Base-by-base conservation (phyloP, 2,888 invertebrate species). In the Spialia ferax region DNA sequence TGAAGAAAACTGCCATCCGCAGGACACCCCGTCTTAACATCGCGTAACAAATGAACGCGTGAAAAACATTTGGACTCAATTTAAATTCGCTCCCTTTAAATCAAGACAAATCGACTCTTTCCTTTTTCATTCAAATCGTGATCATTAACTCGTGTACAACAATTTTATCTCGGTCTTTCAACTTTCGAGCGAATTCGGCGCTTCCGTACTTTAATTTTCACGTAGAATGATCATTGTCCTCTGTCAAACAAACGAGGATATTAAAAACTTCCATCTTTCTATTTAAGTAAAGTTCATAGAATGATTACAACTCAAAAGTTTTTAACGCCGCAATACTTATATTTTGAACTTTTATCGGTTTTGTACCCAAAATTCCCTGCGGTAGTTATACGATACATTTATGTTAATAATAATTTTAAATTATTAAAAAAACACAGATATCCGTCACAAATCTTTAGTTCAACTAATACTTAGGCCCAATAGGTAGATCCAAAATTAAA, bases 51-150 rank as follows among this genome's bases (percentile, higher is more conserved):
- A 92, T 89, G 89, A 83, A 79, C 66, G 76, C 71, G 71, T 79
- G 83, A 88, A 88, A 89, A 88, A 89, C 84, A 85, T 87, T 86
- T 82, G 81, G 50, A 79, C 76, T 79, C 75, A 81, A n/a, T 88
- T 89, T 85, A 84, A 88, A 86, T 83, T 79, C 81, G 75, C 83
- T 80, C 70, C 71, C 72, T 73, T 77, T 79, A 83, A 85, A 86
- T 84, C 84, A 79, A 80, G 79, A 87, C 82, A 86, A 88, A 88
- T 87, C 81, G 84, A 82, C 78, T 83, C 79, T 80, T 82, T 79
- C 75, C 77, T 55, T 60, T 66, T 50, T 26, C 57, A 50, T 54
- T 38, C 42, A 29, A 60, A 60, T 42, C n/a, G 42, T 23, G 42
- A 60, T 66, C 65, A 60, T 66, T 60, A 66, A 61, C 67, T 67